Evolutionary conservation across 2,113 vertebrate species (phyloP).

Genomic region (Electrona antarctica): DNA sequence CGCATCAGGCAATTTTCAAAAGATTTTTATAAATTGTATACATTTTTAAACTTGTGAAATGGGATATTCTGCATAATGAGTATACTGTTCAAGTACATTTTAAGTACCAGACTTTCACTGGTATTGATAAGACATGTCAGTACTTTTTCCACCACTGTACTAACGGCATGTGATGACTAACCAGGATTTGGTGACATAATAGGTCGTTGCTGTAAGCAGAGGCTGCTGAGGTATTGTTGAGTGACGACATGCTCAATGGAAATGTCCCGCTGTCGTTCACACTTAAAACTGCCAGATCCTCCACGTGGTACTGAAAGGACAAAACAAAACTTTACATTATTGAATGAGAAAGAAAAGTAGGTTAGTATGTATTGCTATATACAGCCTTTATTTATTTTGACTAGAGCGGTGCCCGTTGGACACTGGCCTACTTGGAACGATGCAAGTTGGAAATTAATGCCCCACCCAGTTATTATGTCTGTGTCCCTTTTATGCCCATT

Average conservation of each 20-base stretch:
- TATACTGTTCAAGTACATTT: too few relatives aligned
- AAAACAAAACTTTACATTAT: neutral
- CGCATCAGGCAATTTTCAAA: too few relatives aligned
- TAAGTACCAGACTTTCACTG: too few relatives aligned
- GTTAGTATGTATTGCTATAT: neutral
- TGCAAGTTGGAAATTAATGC: too few relatives aligned
- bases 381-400: neutral
- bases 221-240: conserved; percentile 37
- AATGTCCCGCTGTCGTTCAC: neutral
- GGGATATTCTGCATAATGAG: too few relatives aligned
- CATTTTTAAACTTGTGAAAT: too few relatives aligned
- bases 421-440: too few relatives aligned
- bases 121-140: too few relatives aligned
- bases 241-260: conserved; percentile 41
- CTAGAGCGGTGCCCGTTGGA: too few relatives aligned
- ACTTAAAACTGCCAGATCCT: conserved; percentile 35
- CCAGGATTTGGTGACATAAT: conserved; percentile 60
- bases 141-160: neutral
- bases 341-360: neutral
- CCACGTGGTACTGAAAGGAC: conserved; percentile 65
- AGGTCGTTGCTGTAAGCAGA: conserved; percentile 19
- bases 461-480: too few relatives aligned
- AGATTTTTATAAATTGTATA: too few relatives aligned
- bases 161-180: neutral
- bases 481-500: too few relatives aligned